Evolutionary conservation across 2,888 invertebrate species (phyloP).

Genomic region (Deilephila porcellus): DNA sequence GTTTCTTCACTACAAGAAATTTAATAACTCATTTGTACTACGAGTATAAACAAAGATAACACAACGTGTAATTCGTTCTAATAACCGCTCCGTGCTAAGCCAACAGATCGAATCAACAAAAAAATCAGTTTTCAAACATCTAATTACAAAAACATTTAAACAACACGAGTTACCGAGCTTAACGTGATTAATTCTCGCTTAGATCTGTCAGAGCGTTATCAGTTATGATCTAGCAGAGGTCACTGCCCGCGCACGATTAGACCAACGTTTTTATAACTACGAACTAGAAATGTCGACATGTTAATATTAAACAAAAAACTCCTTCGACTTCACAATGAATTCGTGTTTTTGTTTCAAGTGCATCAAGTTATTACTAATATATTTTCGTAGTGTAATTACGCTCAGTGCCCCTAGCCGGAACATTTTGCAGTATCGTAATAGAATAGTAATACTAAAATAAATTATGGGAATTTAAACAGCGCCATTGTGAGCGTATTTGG

Average conservation of each 20-base stretch:
- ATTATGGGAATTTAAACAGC: too few relatives aligned
- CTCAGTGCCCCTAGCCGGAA: too few relatives aligned
- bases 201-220: conserved; percentile 54
- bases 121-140: conserved; percentile 26
- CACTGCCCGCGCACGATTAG: conserved; percentile 44
- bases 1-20: too few relatives aligned
- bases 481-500: too few relatives aligned
- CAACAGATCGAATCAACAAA: conserved; percentile 15
- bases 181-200: conserved; percentile 50
- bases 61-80: not conserved
- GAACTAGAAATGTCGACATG: conserved; percentile 3
- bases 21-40: too few relatives aligned
- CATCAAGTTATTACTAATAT: not conserved
- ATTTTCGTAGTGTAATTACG: too few relatives aligned
- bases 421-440: too few relatives aligned
- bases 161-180: conserved; percentile 49
- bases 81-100: conserved; percentile 1
- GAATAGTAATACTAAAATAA: too few relatives aligned
- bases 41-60: too few relatives aligned
- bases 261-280: conserved; percentile 18
- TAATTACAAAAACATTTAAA: conserved; percentile 51
- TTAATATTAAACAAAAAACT: not conserved
- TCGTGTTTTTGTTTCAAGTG: not conserved
- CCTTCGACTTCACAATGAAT: not conserved
- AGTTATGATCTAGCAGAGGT: conserved; percentile 49